Evolutionary conservation across 2,797 vertebrate genomes (phyloP), one percentile per base, ranked within the genome.

Genomic region (Gymnoscopelus microlampas): DNA sequence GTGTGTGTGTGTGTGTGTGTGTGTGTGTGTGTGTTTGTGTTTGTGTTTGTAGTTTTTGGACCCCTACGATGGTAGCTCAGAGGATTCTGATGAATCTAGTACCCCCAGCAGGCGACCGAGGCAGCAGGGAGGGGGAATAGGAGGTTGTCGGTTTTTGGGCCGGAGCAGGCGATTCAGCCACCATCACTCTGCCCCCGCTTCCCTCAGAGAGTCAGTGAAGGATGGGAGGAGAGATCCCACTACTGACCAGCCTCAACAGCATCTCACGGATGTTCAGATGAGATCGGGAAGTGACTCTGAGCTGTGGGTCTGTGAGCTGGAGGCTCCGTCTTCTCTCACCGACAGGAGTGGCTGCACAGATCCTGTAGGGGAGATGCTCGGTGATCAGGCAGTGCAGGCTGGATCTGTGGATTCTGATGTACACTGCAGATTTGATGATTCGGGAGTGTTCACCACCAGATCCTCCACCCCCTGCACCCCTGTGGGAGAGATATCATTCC

Each of bases 51-150:
- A 97, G 97, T 88, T 91, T 83, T 74, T 91, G 91, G 96, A 96
- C 85, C 95, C 95, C 0, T 94, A 94, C 0, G 95, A 96, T 3
- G 94, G 93, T 0, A 93, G 95, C 76, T 95, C 92, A 0, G 96
- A 98, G 81, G 95, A 95, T 26, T 84, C 91, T 0, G 62, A 85
- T 2, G 74, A 77, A 13, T 84, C 85, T 2, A 81, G 65, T 14
- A 2, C 76, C 56, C 48, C 66, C 26, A 53, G 71, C 59, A 84
- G 72, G 53, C 75, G 82, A 68, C 69, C 55, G 0, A 89, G 72
- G 62, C 88, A 79, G 65, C 81, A 78, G 10, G 77, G 79, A 53
- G 78, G 65, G 66, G 57, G 54, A 3, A 76, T 60, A 15, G 74
- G 56, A 35, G 67, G 85, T 9, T 68, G 78, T 63, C 74, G 85